These are phyloP conservation scores for Phyllotreta striolata DNA, from an alignment of 2,888 invertebrate genomes.

Conservation along the genomic window DNA sequence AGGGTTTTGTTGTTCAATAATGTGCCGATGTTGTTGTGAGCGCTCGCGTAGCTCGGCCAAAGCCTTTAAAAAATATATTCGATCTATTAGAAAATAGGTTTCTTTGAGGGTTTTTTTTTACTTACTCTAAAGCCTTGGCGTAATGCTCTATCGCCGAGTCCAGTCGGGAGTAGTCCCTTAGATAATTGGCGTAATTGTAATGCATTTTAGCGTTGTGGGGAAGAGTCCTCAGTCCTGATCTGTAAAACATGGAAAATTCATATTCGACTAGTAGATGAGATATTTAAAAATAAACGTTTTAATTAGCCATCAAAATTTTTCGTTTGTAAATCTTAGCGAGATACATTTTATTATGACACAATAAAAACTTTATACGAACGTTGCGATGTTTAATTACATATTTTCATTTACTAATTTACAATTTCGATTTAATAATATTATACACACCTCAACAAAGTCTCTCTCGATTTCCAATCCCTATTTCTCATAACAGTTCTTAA, in stretches of 20 bases:
- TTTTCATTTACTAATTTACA: too few relatives aligned
- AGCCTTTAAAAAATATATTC: constrained; percentile 65
- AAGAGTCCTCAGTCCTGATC: constrained; percentile 79
- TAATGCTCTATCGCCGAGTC: constrained; percentile 81
- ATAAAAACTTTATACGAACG: too few relatives aligned
- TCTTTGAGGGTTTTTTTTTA: constrained; percentile 36
- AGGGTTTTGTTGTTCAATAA: constrained; percentile 71
- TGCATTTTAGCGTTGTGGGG: constrained; percentile 91
- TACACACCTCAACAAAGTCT: constrained; percentile 75
- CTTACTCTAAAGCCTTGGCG: constrained; percentile 79
- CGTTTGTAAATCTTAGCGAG: neutral
- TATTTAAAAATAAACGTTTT: too few relatives aligned
- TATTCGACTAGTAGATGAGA: neutral
- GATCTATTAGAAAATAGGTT: neutral
- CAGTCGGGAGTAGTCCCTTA: constrained; percentile 77
- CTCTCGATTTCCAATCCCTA: constrained; percentile 80
- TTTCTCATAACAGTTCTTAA: constrained; percentile 75
- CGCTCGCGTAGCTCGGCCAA: constrained; percentile 86
- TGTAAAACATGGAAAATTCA: constrained; percentile 61
- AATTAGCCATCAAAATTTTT: neutral
- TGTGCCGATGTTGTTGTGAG: constrained; percentile 88
- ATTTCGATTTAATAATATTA: neutral
- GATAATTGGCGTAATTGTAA: constrained; percentile 88
- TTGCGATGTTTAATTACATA: too few relatives aligned
- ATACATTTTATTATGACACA: neutral